A percentile compares a stretch with the other conserved stretches of the same genome.
Conservation (phyloP, 2,888 invertebrate genomes). For the Conops quadrifasciatus region DNA sequence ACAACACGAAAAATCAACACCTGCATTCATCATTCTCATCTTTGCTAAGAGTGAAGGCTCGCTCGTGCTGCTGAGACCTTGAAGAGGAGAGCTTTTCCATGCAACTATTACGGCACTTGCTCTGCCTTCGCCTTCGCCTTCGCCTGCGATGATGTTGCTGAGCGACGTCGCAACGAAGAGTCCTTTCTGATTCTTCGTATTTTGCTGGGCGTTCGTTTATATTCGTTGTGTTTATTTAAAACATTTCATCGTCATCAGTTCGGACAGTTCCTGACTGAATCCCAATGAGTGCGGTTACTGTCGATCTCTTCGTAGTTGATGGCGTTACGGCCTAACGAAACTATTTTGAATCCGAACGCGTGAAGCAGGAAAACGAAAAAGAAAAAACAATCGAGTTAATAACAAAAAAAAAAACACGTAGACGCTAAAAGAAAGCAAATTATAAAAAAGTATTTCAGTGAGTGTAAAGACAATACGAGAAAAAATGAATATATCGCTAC, state of each 20-base stretch:
- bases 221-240: slow-evolving; percentile 52
- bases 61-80: neutral
- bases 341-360: neutral
- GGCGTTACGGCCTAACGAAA: neutral
- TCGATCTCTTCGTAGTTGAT: neutral
- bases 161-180: neutral
- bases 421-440: slow-evolving; percentile 17
- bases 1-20: slow-evolving; percentile 22
- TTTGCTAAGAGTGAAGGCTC: too few species aligned
- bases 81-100: too few species aligned
- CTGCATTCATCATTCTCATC: neutral
- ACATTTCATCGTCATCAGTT: slow-evolving; percentile 49
- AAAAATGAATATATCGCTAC: too few species aligned
- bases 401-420: slow-evolving; percentile 4
- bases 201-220: too few species aligned
- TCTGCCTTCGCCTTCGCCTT: neutral
- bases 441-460: slow-evolving; percentile 4
- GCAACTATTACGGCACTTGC: too few species aligned
- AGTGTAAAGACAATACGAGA: too few species aligned
- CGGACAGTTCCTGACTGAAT: slow-evolving; percentile 53
- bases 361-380: neutral
- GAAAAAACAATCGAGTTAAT: slow-evolving; percentile 9
- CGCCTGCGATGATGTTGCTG: neutral
- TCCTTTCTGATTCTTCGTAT: neutral
- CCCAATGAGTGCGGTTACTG: slow-evolving; percentile 48